Percentiles rank a stretch among this genome's conserved stretches.
These are phyloP conservation scores for Electrophaes corylata DNA, from an alignment of 2,888 invertebrate species.

Conservation along the genomic window DNA sequence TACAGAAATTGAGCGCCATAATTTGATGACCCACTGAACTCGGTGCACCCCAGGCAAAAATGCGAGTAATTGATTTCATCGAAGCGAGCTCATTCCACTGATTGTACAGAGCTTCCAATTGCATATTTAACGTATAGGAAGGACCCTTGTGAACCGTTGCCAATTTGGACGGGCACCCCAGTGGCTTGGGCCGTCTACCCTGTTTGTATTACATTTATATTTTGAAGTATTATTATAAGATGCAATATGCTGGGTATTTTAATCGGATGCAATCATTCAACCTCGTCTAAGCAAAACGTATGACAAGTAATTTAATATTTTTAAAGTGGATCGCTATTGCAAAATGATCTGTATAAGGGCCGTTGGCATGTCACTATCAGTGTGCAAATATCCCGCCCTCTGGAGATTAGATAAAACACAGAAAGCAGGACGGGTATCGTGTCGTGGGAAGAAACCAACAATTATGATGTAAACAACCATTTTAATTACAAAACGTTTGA, in stretches of 20 bases:
- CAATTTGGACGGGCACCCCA: conserved; percentile 71
- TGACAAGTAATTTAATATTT: conserved; percentile 10
- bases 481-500: conserved; percentile 52
- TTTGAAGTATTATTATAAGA: conserved; percentile 56
- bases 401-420: conserved; percentile 77
- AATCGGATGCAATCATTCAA: conserved; percentile 4
- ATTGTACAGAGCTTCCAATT: conserved; percentile 79
- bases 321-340: conserved; percentile 49
- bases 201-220: conserved; percentile 64
- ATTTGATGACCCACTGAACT: conserved; percentile 66
- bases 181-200: conserved; percentile 52
- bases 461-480: conserved; percentile 49
- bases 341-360: conserved; percentile 70
- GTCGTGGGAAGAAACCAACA: conserved; percentile 62
- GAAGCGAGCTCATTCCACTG: conserved; percentile 77
- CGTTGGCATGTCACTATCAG: conserved; percentile 69
- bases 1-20: conserved; percentile 5
- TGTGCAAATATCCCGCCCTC: conserved; percentile 79
- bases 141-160: conserved; percentile 75
- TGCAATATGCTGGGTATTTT: conserved; percentile 44
- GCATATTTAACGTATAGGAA: conserved; percentile 81
- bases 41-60: conserved; percentile 63
- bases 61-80: conserved; percentile 79
- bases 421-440: conserved; percentile 61
- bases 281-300: conserved; percentile 14